Conservation (phyloP, 2,113 vertebrate species). For the Peromyscus maniculatus region DNA sequence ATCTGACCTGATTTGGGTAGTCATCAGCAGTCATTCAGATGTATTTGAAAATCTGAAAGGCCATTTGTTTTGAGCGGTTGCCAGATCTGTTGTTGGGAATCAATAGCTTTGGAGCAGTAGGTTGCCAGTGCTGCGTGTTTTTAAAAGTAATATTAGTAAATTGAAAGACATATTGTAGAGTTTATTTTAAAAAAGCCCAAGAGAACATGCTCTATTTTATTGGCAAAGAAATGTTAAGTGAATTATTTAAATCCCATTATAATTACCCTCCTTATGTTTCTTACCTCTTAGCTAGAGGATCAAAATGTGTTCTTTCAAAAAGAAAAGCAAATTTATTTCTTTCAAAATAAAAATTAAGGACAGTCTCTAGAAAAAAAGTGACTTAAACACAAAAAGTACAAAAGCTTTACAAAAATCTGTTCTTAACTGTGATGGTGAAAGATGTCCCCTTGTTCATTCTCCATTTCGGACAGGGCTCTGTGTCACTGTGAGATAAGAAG, state of each 20-base stretch:
- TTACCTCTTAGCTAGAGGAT: constrained; percentile 68
- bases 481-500: background rate
- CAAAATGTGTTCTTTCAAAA: constrained; percentile 80
- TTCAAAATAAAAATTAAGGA: constrained; percentile 80
- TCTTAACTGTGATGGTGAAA: constrained; percentile 45
- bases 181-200: constrained; percentile 65
- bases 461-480: constrained; percentile 50
- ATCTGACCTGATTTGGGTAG: constrained; percentile 77
- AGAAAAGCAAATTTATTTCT: constrained; percentile 69
- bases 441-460: constrained; percentile 30
- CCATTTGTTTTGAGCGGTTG: constrained; percentile 61
- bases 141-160: constrained; percentile 78
- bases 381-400: constrained; percentile 65
- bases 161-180: constrained; percentile 79
- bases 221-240: constrained; percentile 79
- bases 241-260: constrained; percentile 85
- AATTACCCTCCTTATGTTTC: constrained; percentile 84
- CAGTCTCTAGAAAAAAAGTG: constrained; percentile 66
- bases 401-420: constrained; percentile 63
- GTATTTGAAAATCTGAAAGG: constrained; percentile 70
- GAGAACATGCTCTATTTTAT: constrained; percentile 79
- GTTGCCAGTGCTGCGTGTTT: constrained; percentile 74
- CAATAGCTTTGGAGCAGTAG: constrained; percentile 76
- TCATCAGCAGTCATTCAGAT: constrained; percentile 66
- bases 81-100: constrained; percentile 80